phyloP scores from a whole-genome alignment of 2,113 vertebrate genomes.

The Dicentrarchus labrax region DNA sequence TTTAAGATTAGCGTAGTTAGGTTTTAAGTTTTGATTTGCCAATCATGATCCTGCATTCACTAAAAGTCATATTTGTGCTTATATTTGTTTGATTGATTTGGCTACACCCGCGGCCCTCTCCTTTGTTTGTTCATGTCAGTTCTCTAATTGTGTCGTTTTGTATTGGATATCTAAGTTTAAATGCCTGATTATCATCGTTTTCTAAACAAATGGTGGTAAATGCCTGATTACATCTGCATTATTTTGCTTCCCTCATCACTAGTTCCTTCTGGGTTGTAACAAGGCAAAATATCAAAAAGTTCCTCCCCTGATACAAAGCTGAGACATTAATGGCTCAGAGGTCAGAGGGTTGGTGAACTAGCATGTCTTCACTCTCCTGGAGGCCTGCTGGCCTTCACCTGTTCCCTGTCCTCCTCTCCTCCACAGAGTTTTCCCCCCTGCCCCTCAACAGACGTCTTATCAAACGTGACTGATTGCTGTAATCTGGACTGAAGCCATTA shows the following conservation, averaged over 20 bases:
- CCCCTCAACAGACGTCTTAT: conserved; percentile 96
- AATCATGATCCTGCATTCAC: neutral
- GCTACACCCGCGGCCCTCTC: neutral
- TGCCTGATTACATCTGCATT: neutral
- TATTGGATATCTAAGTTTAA: neutral
- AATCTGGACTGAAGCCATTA: conserved; percentile 99
- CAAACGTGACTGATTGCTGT: conserved; percentile 99
- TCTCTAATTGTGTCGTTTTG: neutral
- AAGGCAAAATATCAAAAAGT: conserved; percentile 9
- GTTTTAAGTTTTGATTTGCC: neutral
- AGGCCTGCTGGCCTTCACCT: conserved; percentile 77
- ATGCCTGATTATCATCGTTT: neutral
- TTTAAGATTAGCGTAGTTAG: neutral
- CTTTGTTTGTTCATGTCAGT: neutral
- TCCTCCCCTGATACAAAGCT: neutral
- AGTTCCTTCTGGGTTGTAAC: neutral
- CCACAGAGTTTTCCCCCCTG: conserved; percentile 44
- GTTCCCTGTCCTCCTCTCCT: conserved; percentile 75
- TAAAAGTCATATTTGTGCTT: neutral
- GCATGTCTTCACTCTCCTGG: conserved; percentile 47
- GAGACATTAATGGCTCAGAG: conserved; percentile 31
- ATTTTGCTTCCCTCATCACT: neutral
- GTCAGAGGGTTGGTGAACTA: conserved; percentile 51
- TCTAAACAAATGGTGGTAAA: neutral
- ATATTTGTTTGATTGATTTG: neutral